These are phyloP conservation scores for Rutpela maculata DNA, from an alignment of 2,888 invertebrate genomes.

Conservation along the genomic window DNA sequence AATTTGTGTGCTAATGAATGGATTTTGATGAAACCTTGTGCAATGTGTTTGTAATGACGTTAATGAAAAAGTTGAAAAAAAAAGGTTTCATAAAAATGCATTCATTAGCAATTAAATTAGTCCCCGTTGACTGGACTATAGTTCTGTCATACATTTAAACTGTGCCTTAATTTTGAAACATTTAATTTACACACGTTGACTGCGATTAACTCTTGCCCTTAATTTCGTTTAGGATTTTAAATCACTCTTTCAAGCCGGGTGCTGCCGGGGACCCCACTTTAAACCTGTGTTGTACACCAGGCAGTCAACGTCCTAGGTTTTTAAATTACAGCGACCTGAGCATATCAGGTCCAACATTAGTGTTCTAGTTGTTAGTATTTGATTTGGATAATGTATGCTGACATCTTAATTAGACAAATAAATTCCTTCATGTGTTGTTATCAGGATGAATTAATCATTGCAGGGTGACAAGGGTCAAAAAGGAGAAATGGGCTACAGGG, in stretches of 20 bases:
- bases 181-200: background rate
- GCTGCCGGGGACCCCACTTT: slow-evolving; percentile 24
- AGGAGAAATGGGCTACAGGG: slow-evolving; percentile 85
- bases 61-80: too few species aligned
- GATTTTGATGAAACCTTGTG: too few species aligned
- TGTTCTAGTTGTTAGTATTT: slow-evolving; percentile 37
- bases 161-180: background rate
- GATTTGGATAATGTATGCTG: slow-evolving; percentile 19
- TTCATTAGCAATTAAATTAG: too few species aligned
- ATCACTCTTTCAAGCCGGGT: slow-evolving; percentile 10
- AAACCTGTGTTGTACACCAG: background rate
- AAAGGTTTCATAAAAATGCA: too few species aligned
- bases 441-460: slow-evolving; percentile 67
- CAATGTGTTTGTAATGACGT: too few species aligned
- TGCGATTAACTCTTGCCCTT: background rate
- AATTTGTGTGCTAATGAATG: too few species aligned
- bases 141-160: background rate
- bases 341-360: background rate
- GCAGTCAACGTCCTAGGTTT: slow-evolving; percentile 22
- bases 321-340: background rate
- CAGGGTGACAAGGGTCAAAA: slow-evolving; percentile 86
- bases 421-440: slow-evolving; percentile 24
- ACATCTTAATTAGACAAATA: slow-evolving; percentile 5
- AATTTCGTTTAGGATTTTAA: background rate
- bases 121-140: too few species aligned